These are phyloP conservation scores for Antigone vipio DNA, from an alignment of 2,113 vertebrate genomes.

Conservation along the genomic window DNA sequence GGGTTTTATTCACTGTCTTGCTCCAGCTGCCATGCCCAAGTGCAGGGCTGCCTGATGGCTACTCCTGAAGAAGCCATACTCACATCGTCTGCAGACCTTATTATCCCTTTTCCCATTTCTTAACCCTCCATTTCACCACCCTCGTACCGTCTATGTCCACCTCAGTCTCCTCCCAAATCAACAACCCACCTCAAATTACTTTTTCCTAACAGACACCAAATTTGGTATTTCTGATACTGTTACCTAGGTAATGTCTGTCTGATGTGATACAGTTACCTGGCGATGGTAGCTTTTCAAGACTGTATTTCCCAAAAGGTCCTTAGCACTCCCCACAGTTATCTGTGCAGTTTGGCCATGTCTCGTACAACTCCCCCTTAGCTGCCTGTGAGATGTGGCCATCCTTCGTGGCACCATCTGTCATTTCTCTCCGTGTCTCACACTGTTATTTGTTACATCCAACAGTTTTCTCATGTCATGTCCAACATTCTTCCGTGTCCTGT, in stretches of 20 bases:
- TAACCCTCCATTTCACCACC: neutral
- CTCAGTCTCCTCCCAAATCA: neutral
- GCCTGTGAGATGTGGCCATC: neutral
- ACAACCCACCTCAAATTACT: neutral
- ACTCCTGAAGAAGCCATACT: neutral
- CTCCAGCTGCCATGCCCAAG: neutral
- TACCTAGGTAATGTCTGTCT: neutral
- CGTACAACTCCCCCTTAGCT: neutral
- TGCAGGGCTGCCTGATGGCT: neutral
- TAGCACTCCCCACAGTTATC: accelerated
- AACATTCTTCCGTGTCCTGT: neutral
- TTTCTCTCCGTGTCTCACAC: neutral
- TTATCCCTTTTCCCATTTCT: neutral
- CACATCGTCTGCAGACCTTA: neutral
- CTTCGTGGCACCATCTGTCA: neutral
- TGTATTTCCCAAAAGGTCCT: neutral
- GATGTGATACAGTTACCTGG: neutral
- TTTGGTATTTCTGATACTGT: neutral
- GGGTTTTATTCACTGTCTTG: neutral
- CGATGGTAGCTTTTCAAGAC: neutral
- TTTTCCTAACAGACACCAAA: neutral
- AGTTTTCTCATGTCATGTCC: neutral
- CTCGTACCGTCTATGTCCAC: neutral
- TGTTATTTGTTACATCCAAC: neutral
- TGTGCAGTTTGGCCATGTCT: neutral